Percentiles rank a stretch among this genome's conserved stretches.
Evolutionary conservation across 2,888 invertebrate genomes (phyloP).

Genomic region (Xestobium rufovillosum): DNA sequence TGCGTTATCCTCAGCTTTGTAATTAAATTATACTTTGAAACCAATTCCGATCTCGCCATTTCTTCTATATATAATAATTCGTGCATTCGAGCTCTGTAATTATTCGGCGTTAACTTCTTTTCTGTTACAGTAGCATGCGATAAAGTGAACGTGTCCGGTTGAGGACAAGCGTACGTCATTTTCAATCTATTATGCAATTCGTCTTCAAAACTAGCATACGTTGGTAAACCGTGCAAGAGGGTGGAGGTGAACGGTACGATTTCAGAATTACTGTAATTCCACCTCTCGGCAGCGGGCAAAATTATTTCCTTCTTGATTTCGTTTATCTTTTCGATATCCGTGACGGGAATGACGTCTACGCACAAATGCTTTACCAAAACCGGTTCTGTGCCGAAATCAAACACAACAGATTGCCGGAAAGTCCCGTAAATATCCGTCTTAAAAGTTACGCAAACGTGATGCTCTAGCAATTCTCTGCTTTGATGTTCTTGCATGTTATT

Average conservation of each 20-base stretch:
- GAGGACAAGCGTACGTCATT: conserved; percentile 58
- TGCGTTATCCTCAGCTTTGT: conserved; percentile 55
- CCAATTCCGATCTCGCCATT: conserved; percentile 62
- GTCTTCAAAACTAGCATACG: conserved; percentile 28
- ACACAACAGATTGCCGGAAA: conserved; percentile 69
- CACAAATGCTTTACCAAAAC: conserved; percentile 60
- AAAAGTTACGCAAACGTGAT: conserved; percentile 47
- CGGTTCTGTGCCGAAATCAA: conserved; percentile 63
- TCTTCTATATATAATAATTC: conserved; percentile 71
- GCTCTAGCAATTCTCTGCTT: neutral
- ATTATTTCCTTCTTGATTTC: conserved; percentile 57
- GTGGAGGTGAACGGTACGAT: conserved; percentile 35
- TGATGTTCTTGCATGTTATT: conserved; percentile 15
- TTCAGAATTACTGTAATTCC: conserved; percentile 47
- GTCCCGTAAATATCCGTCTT: conserved; percentile 68
- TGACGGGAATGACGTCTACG: conserved; percentile 66
- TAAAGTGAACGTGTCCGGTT: conserved; percentile 56
- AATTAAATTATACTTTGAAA: conserved; percentile 61
- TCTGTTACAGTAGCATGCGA: conserved; percentile 62
- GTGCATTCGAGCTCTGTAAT: conserved; percentile 67
- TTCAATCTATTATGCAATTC: conserved; percentile 51
- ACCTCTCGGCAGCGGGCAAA: conserved; percentile 52
- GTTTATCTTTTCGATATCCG: conserved; percentile 56
- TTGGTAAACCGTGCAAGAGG: conserved; percentile 23
- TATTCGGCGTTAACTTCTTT: conserved; percentile 55